These are phyloP conservation scores for Copsychus sechellarum DNA, from an alignment of 2,113 vertebrate genomes.

Conservation along the genomic window DNA sequence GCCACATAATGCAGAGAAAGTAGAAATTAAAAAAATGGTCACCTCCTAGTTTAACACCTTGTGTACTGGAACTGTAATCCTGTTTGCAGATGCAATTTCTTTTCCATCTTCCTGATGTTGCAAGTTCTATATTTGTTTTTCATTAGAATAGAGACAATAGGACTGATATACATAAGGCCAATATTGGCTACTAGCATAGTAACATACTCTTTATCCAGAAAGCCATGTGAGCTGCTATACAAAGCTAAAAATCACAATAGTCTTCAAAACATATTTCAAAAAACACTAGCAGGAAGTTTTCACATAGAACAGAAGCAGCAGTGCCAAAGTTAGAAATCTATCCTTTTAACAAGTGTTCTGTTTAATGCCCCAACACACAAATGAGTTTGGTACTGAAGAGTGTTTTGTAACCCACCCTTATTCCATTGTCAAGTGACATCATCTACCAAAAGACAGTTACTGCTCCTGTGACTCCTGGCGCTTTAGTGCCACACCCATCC, in stretches of 20 bases:
- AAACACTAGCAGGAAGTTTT: background rate
- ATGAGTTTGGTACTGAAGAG: background rate
- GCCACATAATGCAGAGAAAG: background rate
- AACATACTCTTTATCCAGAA: background rate
- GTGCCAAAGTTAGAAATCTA: background rate
- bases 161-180: background rate
- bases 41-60: background rate
- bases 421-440: background rate
- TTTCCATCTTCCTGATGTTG: background rate
- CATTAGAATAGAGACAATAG: background rate
- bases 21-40: background rate
- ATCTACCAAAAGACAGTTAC: background rate
- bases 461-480: rapidly evolving
- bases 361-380: background rate
- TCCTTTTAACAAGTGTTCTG: background rate
- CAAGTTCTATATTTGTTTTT: background rate
- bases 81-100: background rate
- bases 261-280: background rate
- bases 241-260: background rate
- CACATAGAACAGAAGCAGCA: background rate
- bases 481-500: background rate
- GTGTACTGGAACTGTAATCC: background rate
- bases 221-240: background rate
- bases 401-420: background rate
- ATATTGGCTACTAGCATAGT: background rate